Percentiles rank a stretch among this genome's conserved stretches.
Conservation (phyloP, 2,797 vertebrate genomes). For the Sebastes oblongus region DNA sequence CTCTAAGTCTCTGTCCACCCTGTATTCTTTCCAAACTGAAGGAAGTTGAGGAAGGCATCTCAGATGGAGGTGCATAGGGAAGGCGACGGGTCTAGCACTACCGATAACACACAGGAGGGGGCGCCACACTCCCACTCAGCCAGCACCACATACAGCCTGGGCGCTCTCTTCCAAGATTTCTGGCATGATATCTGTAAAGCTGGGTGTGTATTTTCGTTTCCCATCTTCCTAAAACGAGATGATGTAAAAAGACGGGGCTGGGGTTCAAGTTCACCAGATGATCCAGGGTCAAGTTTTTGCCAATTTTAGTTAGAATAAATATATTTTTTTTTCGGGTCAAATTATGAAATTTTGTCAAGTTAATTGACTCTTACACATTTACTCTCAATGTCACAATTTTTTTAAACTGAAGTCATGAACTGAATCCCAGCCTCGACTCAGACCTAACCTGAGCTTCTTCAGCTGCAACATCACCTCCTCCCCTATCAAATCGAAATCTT, state of each 20-base stretch:
- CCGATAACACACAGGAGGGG: constrained; percentile 98
- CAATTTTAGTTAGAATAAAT: not conserved
- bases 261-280: constrained; percentile 23
- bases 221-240: constrained; percentile 48
- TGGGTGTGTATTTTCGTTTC: constrained; percentile 94
- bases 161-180: constrained; percentile 95
- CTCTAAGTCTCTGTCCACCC: constrained; percentile 74
- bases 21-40: constrained; percentile 89
- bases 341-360: not conserved
- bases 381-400: not conserved
- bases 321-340: not conserved
- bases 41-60: constrained; percentile 99
- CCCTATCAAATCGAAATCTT: not conserved
- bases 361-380: not conserved
- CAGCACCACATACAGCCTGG: constrained; percentile 88
- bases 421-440: constrained; percentile 51
- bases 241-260: constrained; percentile 37
- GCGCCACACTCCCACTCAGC: constrained; percentile 87
- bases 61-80: constrained; percentile 99
- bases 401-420: not conserved
- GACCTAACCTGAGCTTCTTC: constrained; percentile 31
- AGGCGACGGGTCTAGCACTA: constrained; percentile 99
- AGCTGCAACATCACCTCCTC: constrained; percentile 80
- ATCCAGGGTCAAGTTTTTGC: not conserved
- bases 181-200: constrained; percentile 98